Evolutionary conservation across 1,140 invertebrate species (phyloP).

Genomic region (Batillaria attramentaria): DNA sequence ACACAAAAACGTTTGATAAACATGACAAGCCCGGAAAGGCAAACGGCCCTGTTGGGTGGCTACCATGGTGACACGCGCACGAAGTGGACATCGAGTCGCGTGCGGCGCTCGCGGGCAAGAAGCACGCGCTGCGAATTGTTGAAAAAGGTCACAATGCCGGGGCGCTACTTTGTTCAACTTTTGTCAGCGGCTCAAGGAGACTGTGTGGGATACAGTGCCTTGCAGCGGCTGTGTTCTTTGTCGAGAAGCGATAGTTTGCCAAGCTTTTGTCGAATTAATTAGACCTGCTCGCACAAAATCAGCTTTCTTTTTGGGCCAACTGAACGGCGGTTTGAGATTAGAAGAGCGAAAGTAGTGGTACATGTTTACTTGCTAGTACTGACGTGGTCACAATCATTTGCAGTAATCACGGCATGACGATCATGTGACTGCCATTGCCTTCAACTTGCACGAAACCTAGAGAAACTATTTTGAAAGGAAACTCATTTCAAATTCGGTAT

Average conservation of each 20-base stretch:
- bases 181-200: not conserved
- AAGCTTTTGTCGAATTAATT: conserved; percentile 3
- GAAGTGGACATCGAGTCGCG: conserved; percentile 14
- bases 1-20: too few species aligned
- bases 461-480: too few species aligned
- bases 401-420: too few species aligned
- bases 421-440: too few species aligned
- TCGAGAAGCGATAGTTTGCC: conserved; percentile 5
- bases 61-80: conserved; percentile 8
- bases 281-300: not conserved
- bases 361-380: too few species aligned
- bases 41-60: not conserved
- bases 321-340: too few species aligned
- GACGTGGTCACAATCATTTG: too few species aligned
- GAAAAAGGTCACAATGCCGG: not conserved
- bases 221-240: not conserved
- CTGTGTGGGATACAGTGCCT: not conserved
- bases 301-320: too few species aligned
- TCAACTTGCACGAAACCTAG: too few species aligned
- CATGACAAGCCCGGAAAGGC: not conserved
- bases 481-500: too few species aligned
- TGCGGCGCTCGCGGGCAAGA: not conserved
- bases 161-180: not conserved
- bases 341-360: too few species aligned
- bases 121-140: not conserved